Conservation (phyloP, 1,140 invertebrate genomes). For the Bombus sibiricus region DNA sequence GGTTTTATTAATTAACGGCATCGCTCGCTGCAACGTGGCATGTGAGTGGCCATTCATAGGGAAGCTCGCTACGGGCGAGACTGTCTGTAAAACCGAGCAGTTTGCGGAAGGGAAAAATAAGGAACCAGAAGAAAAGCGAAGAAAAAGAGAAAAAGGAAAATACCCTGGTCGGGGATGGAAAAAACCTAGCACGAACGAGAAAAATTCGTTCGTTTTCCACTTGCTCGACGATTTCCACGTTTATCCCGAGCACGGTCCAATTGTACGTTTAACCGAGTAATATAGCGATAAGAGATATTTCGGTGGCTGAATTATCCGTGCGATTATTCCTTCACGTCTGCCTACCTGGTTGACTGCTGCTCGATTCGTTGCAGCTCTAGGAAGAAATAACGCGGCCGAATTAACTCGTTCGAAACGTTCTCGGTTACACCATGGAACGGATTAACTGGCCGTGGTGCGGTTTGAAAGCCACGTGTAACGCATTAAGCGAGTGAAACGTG, state of each 20-base stretch:
- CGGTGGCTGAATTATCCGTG: conserved; percentile 34
- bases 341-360: neutral
- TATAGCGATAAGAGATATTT: conserved; percentile 37
- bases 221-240: neutral
- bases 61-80: neutral
- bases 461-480: conserved; percentile 34
- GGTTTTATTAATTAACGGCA: conserved; percentile 58
- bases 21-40: conserved; percentile 1
- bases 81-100: neutral
- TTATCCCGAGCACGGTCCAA: conserved; percentile 16
- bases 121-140: neutral
- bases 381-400: conserved; percentile 20
- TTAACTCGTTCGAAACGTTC: conserved; percentile 22
- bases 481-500: conserved; percentile 50
- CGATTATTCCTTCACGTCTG: neutral
- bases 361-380: neutral
- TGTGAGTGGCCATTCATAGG: neutral
- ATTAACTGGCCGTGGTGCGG: conserved; percentile 47
- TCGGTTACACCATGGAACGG: conserved; percentile 3
- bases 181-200: neutral
- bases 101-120: neutral
- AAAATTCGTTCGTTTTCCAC: neutral
- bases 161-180: neutral
- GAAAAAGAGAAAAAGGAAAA: neutral
- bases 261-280: conserved; percentile 47